Conservation (phyloP, 2,113 vertebrate species). For the Silurus glanis region DNA sequence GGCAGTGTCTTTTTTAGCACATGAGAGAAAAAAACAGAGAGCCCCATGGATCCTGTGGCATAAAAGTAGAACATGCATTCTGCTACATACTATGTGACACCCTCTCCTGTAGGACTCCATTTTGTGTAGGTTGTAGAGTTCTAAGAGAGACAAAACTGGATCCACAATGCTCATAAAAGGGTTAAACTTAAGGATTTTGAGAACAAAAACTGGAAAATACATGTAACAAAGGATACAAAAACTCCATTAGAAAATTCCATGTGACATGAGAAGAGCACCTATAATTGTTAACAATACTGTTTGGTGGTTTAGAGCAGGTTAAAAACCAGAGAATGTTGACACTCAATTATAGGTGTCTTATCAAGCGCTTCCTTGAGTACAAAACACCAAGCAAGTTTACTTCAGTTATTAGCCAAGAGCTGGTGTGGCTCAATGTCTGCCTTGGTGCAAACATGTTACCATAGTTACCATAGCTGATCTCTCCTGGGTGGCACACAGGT, state of each 20-base stretch:
- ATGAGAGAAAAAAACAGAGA: constrained; percentile 44
- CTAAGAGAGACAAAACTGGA: constrained; percentile 52
- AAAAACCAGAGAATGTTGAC: constrained; percentile 26
- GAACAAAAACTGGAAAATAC: constrained; percentile 61
- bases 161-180: constrained; percentile 63
- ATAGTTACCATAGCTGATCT: constrained; percentile 15
- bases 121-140: constrained; percentile 47
- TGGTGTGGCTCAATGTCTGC: constrained; percentile 67
- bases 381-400: constrained; percentile 34
- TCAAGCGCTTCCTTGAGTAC: constrained; percentile 19
- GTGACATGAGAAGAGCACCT: constrained; percentile 64
- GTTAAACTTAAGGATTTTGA: neutral
- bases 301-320: constrained; percentile 45
- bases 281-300: constrained; percentile 59
- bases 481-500: constrained; percentile 7
- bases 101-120: constrained; percentile 56
- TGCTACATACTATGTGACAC: constrained; percentile 73
- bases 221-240: constrained; percentile 72
- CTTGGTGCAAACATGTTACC: constrained; percentile 51
- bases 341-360: constrained; percentile 31
- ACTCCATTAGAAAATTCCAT: constrained; percentile 65
- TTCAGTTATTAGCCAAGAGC: constrained; percentile 57
- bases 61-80: constrained; percentile 62
- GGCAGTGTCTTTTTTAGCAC: constrained; percentile 63
- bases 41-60: constrained; percentile 26